Base-by-base conservation (phyloP, 2,797 vertebrate genomes). In the Chelon auratus region DNA sequence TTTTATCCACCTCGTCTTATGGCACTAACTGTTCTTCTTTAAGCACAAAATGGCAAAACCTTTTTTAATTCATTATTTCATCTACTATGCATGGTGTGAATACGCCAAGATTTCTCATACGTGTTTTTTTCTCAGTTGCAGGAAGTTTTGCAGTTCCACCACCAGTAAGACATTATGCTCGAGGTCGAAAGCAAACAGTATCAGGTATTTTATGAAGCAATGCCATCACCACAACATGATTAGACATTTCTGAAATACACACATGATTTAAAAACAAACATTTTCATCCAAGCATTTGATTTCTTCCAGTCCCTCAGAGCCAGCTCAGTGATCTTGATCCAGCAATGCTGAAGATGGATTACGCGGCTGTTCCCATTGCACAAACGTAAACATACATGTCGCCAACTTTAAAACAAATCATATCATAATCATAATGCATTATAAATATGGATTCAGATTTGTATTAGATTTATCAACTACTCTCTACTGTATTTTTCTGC, bases 321-420 rank as follows among this genome's bases (percentile, higher is more conserved):
- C 96, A 95, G 24, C 92, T 97, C 53, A 93, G 94, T 78, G 97
- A 98, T 78, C 94, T 96, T 17, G 78, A 94, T 48, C 87, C 94
- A 26, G 93, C 95, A 0, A 88, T 92, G 83, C 81, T 99, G 87
- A 96, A 95, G 91, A 92, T 89, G 80, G 95, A 96, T 37, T 99
- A 95, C 71, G 72, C 92, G 26, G 82, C 92, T 0, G 77, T 98
- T 72, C 95, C 96, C 0, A 6, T 93, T 30, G 89, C 95, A 72
- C 93, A 96, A 61, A 95, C 92, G 97, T 99, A 95, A 77, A 63
- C 14, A 48, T 12, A 50, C 45, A 52, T 48, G 43, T n/a, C 5
- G 15, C 45, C 3, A 9, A 18, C 45, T 15, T 18, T 48, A 48
- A 18, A 20, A 48, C 17, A 17, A 48, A 17, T 39, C 11, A 26